phyloP scores from a whole-genome alignment of 2,113 vertebrate genomes.

The Oncorhynchus nerka region DNA sequence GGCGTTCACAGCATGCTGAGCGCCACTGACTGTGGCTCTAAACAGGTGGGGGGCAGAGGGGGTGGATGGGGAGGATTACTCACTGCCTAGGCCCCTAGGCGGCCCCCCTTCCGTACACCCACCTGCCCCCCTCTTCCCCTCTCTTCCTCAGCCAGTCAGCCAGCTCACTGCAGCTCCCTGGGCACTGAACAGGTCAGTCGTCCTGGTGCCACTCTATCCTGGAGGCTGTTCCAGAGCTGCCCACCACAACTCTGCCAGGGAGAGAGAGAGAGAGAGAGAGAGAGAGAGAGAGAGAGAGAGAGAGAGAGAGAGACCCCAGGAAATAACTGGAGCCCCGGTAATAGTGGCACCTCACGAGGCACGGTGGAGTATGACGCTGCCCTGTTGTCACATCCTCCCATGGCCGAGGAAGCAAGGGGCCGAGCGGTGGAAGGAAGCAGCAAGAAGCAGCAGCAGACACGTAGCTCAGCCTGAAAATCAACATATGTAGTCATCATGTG shows the following conservation, averaged over 20 bases:
- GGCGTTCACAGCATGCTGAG: slow-evolving; percentile 63
- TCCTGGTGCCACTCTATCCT: slow-evolving; percentile 35
- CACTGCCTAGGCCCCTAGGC: slow-evolving; percentile 61
- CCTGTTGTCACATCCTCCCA: slow-evolving; percentile 66
- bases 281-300: neutral
- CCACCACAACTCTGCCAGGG: neutral
- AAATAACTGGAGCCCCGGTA: slow-evolving; percentile 4
- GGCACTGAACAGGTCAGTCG: slow-evolving; percentile 32
- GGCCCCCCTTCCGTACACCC: slow-evolving; percentile 56
- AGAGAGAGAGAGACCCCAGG: neutral
- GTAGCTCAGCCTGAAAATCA: slow-evolving; percentile 80
- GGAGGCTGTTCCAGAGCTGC: slow-evolving; percentile 31
- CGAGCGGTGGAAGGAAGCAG: too few species aligned
- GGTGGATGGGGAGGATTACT: slow-evolving; percentile 43
- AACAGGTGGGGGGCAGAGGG: slow-evolving; percentile 58
- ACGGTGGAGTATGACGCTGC: slow-evolving; percentile 40
- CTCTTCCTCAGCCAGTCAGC: neutral
- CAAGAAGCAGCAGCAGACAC: slow-evolving; percentile 16
- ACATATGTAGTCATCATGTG: slow-evolving; percentile 79
- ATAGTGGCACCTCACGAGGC: slow-evolving; percentile 33
- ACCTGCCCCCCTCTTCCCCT: slow-evolving; percentile 44
- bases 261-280: neutral
- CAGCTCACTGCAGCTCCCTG: neutral
- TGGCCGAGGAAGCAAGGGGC: neutral
- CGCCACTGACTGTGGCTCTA: slow-evolving; percentile 55